These are phyloP conservation scores for Camelus bactrianus DNA, from an alignment of 2,113 vertebrate genomes.

Conservation along the genomic window DNA sequence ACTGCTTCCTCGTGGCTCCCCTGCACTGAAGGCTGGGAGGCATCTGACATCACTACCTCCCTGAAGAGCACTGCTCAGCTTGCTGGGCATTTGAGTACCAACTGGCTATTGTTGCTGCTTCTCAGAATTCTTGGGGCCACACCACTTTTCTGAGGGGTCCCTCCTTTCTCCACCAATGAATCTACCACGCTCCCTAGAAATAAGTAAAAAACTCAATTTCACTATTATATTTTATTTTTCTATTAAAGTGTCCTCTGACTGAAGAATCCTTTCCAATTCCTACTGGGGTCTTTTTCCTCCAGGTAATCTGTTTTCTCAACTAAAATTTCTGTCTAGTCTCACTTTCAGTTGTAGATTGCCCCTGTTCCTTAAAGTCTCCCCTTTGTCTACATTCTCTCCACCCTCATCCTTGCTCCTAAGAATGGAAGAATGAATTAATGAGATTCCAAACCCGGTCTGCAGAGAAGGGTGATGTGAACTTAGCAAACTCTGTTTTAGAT, in stretches of 20 bases:
- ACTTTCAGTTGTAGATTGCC: not conserved
- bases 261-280: not conserved
- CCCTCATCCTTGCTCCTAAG: not conserved
- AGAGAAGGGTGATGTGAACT: not conserved
- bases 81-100: not conserved
- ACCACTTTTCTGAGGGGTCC: not conserved
- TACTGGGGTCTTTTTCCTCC: not conserved
- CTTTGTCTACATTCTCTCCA: not conserved
- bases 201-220: not conserved
- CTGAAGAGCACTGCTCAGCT: not conserved
- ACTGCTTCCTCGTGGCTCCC: fast-evolving
- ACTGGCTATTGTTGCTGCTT: not conserved
- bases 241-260: not conserved
- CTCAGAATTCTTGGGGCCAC: not conserved
- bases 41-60: not conserved
- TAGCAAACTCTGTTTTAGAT: not conserved
- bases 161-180: not conserved
- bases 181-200: not conserved
- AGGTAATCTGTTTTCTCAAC: too few species aligned
- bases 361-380: not conserved
- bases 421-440: not conserved
- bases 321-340: not conserved
- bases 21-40: fast-evolving
- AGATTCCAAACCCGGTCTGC: not conserved
- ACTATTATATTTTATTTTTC: not conserved